Percentiles rank a stretch among this genome's conserved stretches.
Evolutionary conservation across 2,113 vertebrate species (phyloP).

Genomic region (Cottus gobio): DNA sequence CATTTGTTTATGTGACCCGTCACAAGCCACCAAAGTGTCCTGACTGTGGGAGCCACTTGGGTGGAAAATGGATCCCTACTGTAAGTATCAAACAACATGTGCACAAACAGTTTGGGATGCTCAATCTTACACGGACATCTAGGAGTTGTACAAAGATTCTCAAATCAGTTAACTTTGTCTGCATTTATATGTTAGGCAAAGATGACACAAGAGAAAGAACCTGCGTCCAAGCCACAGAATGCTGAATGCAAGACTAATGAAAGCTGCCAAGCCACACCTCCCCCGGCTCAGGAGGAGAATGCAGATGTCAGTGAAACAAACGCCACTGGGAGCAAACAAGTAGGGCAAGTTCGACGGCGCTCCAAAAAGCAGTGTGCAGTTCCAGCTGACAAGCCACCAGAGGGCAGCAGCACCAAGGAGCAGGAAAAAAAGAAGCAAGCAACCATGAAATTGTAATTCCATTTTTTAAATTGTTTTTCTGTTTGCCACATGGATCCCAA

Average conservation of each 20-base stretch:
- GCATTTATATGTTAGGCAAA: conserved; percentile 58
- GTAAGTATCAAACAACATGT: conserved; percentile 73
- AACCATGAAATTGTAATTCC: neutral
- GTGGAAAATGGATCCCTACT: conserved; percentile 94
- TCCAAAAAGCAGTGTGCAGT: conserved; percentile 35
- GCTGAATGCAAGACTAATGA: conserved; percentile 31
- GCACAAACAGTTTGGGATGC: neutral
- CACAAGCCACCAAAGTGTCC: conserved; percentile 96
- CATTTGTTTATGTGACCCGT: conserved; percentile 95
- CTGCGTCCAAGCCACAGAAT: conserved; percentile 34
- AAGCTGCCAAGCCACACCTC: conserved; percentile 59
- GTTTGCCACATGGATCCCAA: neutral
- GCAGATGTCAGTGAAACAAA: conserved; percentile 31
- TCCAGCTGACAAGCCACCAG: conserved; percentile 53
- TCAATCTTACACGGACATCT: neutral
- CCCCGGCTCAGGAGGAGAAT: conserved; percentile 1
- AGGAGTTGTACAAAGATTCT: neutral
- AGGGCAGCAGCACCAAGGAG: conserved; percentile 64
- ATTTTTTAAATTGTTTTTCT: neutral
- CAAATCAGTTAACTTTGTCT: neutral
- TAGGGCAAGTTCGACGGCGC: neutral
- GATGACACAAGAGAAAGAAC: conserved; percentile 57
- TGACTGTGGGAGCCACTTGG: conserved; percentile 90
- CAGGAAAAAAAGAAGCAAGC: conserved; percentile 47
- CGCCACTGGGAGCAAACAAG: conserved; percentile 24